These are phyloP conservation scores for Cyprinus carpio DNA, from an alignment of 2,113 vertebrate genomes.

Conservation along the genomic window DNA sequence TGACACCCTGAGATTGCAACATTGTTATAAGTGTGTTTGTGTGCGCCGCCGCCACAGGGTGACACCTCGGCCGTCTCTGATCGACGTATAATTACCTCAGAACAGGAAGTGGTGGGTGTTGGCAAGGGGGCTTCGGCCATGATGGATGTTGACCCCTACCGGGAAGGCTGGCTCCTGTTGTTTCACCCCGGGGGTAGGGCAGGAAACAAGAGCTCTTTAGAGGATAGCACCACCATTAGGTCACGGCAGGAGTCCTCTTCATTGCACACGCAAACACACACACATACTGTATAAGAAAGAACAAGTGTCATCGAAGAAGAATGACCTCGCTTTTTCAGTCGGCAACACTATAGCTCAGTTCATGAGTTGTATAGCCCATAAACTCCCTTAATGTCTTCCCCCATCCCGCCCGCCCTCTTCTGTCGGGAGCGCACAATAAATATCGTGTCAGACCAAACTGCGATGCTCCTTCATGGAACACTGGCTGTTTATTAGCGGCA, in stretches of 20 bases:
- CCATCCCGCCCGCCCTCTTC: constrained; percentile 68
- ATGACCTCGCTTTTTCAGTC: constrained; percentile 62
- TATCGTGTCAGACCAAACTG: constrained; percentile 95
- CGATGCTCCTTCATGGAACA: constrained; percentile 99
- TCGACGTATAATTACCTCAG: constrained; percentile 88
- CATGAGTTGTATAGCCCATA: constrained; percentile 70
- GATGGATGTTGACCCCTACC: constrained; percentile 83
- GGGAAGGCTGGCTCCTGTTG: constrained; percentile 75
- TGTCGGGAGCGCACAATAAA: constrained; percentile 92
- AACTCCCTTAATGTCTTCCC: constrained; percentile 77
- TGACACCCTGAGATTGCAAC: constrained; percentile 82
- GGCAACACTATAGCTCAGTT: constrained; percentile 38
- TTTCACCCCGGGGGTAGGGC: constrained; percentile 77
- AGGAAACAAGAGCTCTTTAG: constrained; percentile 69
- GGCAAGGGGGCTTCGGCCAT: constrained; percentile 74
- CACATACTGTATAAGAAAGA: constrained; percentile 47
- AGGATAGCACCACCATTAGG: constrained; percentile 71
- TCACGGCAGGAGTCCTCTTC: constrained; percentile 79
- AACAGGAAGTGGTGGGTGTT: constrained; percentile 77
- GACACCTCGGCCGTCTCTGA: constrained; percentile 81
- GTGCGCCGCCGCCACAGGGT: constrained; percentile 77
- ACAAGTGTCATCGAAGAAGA: constrained; percentile 75
- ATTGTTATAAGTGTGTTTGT: constrained; percentile 65
- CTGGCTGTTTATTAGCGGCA: constrained; percentile 99
- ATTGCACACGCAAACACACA: constrained; percentile 58